These are phyloP conservation scores for Alligator mississippiensis DNA, from an alignment of 2,113 vertebrate species.

Conservation along the genomic window DNA sequence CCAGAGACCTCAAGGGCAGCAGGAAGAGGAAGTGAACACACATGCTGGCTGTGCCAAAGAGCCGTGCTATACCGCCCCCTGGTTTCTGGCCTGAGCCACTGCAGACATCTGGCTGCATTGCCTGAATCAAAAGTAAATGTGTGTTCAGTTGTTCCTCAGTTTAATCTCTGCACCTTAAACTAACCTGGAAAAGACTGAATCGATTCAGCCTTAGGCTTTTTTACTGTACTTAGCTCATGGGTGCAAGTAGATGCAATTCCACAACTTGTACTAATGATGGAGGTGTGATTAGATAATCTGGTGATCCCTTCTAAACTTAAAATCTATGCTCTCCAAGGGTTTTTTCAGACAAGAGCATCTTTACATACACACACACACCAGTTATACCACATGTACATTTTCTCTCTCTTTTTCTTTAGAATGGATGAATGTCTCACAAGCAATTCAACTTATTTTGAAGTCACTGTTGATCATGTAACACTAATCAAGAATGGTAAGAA, in stretches of 20 bases:
- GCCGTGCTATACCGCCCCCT: too few relatives aligned
- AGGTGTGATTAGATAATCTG: background rate
- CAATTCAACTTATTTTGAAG: slow-evolving; percentile 36
- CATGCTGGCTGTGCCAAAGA: too few relatives aligned
- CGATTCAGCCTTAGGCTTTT: too few relatives aligned
- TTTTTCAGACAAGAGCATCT: background rate
- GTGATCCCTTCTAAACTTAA: background rate
- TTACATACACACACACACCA: background rate
- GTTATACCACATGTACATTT: background rate
- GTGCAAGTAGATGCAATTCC: background rate
- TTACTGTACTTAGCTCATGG: background rate
- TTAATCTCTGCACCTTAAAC: too few relatives aligned
- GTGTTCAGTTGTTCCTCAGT: too few relatives aligned
- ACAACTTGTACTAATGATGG: background rate
- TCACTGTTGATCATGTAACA: rapidly evolving
- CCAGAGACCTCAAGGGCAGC: too few relatives aligned
- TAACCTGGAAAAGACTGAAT: too few relatives aligned
- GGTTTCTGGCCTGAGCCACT: too few relatives aligned
- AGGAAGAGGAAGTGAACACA: too few relatives aligned
- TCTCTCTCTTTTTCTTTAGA: background rate
- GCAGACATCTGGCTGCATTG: too few relatives aligned
- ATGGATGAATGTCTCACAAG: slow-evolving; percentile 11
- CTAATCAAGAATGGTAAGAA: slow-evolving; percentile 49
- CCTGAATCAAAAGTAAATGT: too few relatives aligned
- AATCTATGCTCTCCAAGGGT: background rate